Percentiles rank a stretch among this genome's conserved stretches.
Conservation (phyloP, 2,113 vertebrate genomes). For the Tragulus kanchil region DNA sequence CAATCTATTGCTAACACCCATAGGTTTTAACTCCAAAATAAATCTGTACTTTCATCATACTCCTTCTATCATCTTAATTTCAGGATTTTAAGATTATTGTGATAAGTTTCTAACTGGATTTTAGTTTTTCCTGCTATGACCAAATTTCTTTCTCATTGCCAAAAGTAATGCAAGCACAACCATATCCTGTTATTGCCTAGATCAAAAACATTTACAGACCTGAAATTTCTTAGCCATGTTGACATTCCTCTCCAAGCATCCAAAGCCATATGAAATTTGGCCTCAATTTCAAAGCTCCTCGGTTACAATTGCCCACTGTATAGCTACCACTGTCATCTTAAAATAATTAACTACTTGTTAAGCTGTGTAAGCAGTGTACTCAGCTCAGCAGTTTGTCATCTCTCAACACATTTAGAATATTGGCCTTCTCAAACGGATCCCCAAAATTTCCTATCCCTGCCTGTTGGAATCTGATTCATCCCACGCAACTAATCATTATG, state of each 20-base stretch:
- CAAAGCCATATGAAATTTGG: constrained; percentile 6
- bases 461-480: background rate
- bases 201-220: background rate
- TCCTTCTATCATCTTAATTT: background rate
- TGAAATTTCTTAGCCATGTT: too few species aligned
- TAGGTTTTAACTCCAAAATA: background rate
- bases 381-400: background rate
- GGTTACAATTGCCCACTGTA: background rate
- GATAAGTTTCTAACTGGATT: background rate
- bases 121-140: background rate
- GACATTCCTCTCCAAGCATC: background rate
- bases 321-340: background rate
- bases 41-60: background rate
- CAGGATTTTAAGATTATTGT: background rate
- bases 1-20: background rate
- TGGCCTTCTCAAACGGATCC: background rate
- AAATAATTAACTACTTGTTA: background rate
- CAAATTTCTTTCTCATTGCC: background rate
- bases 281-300: background rate
- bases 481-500: background rate
- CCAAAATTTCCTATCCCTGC: background rate
- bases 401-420: background rate
- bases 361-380: background rate
- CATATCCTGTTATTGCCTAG: background rate
- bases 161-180: background rate